phyloP scores from a whole-genome alignment of 2,113 vertebrate genomes.

The Ivindomyrus marchei region DNA sequence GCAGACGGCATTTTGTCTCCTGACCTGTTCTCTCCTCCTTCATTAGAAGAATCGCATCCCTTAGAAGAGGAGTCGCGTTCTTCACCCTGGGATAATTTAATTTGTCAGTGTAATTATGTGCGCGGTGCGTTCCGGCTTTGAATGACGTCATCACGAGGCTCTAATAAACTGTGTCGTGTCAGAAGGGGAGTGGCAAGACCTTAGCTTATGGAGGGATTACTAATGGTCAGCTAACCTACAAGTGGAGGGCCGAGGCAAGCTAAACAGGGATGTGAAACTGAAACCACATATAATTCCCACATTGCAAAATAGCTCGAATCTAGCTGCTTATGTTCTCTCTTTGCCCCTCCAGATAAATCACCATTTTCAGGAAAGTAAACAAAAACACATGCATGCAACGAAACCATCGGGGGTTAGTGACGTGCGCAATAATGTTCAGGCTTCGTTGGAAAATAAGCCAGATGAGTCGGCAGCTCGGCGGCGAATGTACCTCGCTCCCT shows the following conservation, averaged over 20 bases:
- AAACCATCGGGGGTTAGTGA: neutral
- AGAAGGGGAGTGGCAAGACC: too few species aligned
- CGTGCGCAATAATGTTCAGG: neutral
- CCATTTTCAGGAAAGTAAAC: neutral
- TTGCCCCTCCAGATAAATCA: neutral
- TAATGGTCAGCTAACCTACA: neutral
- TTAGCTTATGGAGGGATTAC: neutral
- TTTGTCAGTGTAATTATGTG: conserved; percentile 4
- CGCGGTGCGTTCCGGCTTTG: neutral
- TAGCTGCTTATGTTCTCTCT: neutral
- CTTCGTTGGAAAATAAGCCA: neutral
- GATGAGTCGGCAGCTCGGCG: neutral
- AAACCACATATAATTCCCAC: neutral
- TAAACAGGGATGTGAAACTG: neutral
- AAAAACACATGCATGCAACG: neutral
- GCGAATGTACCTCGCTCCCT: conserved; percentile 11
- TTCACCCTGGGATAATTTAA: conserved; percentile 16
- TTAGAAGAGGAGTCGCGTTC: neutral
- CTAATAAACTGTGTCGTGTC: neutral
- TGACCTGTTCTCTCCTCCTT: neutral
- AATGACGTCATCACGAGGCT: neutral
- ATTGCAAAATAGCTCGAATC: neutral
- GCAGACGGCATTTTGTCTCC: neutral
- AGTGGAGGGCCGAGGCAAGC: neutral
- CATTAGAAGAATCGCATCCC: neutral